Conservation (phyloP, 2,888 invertebrate genomes). For the Apotomis turbidana region DNA sequence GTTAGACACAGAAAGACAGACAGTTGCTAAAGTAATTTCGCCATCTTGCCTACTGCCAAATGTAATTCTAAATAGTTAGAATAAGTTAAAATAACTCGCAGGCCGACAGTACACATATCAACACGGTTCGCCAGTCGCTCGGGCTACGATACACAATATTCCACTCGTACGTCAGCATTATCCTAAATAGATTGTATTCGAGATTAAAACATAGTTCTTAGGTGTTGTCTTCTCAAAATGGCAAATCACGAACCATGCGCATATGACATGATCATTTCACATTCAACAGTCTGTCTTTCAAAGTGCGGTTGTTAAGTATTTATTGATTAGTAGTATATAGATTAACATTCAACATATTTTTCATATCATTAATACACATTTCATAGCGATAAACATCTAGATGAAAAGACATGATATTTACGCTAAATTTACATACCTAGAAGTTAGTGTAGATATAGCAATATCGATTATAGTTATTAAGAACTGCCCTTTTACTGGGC, state of each 20-base stretch:
- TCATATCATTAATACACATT: conserved; percentile 79
- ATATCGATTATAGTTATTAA: conserved; percentile 62
- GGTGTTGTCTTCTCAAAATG: not conserved
- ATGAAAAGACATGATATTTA: conserved; percentile 71
- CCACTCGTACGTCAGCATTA: no score
- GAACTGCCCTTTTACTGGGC: conserved; percentile 66
- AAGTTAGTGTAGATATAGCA: conserved; percentile 66
- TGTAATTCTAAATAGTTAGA: not conserved
- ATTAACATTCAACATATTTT: conserved; percentile 65
- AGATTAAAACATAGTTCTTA: not conserved
- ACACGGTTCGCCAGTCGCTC: no score
- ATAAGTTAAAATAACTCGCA: no score
- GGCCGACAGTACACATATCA: no score
- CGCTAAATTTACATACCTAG: conserved; percentile 57
- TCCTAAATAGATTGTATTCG: not conserved
- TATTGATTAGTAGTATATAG: conserved; percentile 53
- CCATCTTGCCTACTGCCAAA: not conserved
- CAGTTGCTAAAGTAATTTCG: conserved; percentile 1
- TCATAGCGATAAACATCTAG: conserved; percentile 78
- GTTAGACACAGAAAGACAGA: conserved; percentile 51
- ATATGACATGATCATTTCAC: not conserved
- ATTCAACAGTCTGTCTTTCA: conserved; percentile 23
- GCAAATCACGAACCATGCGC: not conserved
- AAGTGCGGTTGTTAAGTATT: conserved; percentile 41
- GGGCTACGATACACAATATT: no score